phyloP scores from a whole-genome alignment of 35 echinoderm and acorn worm species.

The Heliocidaris tuberculata region DNA sequence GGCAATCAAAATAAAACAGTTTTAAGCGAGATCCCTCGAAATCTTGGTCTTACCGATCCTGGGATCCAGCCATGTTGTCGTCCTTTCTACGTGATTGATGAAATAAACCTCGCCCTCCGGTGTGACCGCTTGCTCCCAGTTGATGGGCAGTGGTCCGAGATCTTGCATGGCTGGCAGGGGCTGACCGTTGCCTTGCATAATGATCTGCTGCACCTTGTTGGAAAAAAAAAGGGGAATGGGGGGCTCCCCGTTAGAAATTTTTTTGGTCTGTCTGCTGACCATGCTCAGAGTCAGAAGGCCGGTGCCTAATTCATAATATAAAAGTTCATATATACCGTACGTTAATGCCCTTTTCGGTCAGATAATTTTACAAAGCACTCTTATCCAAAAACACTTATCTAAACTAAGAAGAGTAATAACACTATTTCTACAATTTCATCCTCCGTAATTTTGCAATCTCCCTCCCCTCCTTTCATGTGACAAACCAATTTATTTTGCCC shows the following conservation, averaged over 20 bases:
- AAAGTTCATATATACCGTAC: neutral
- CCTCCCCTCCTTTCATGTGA: too few species aligned
- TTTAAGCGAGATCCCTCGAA: too few species aligned
- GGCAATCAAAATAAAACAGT: too few species aligned
- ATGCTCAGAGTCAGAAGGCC: conserved; percentile 26
- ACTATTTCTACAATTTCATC: too few species aligned
- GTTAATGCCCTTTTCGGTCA: too few species aligned
- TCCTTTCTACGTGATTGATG: conserved; percentile 94
- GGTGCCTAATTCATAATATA: neutral
- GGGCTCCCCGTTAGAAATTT: too few species aligned
- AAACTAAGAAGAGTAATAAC: too few species aligned
- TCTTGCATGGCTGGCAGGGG: conserved; percentile 77
- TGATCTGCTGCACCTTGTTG: conserved; percentile 69
- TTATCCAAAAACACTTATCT: too few species aligned
- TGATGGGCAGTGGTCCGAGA: conserved; percentile 82
- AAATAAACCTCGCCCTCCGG: conserved; percentile 94
- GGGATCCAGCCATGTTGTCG: conserved; percentile 97
- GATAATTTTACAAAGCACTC: too few species aligned
- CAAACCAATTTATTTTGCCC: too few species aligned
- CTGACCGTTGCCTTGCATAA: conserved; percentile 65
- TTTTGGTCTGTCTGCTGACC: neutral
- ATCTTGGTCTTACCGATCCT: conserved; percentile 79
- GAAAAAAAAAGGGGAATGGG: neutral
- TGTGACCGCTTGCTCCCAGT: conserved; percentile 95
- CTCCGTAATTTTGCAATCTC: too few species aligned